Base-by-base conservation (phyloP, 37 sponge, comb jelly and placozoan species). In the Dysidea cf. avara region DNA sequence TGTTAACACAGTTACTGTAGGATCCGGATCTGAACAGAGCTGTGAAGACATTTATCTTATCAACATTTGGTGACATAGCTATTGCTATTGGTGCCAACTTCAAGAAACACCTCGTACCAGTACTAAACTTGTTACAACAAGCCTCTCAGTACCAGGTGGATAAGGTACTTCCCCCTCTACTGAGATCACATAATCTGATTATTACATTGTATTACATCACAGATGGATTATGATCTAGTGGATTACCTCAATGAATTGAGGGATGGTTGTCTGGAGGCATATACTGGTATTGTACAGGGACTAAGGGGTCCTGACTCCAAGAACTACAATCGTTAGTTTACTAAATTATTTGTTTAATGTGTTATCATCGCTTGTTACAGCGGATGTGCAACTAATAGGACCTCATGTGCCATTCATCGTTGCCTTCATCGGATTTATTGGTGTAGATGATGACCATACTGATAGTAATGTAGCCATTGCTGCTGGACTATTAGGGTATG, bases 241-340 rank as follows among this genome's bases (percentile, higher is more conserved):
- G 91, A 95, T 31, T 99, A 99, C 54, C 66, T 89, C 28, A 95
- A 89, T 79, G 88, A 90, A 47, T 66, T 99, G 40, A 76, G 99
- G 12, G 96, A 99, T 39, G 85, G 91, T n/a, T 96, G 94, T 46
- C 63, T 99, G 37, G 99, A 99, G 58, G 96, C 93, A 55, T 99
- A 99, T 67, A 92, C 91, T 72, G 99, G 99, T 26, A 99, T 99
- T 29, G 54, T 92, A 7, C 96, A 95, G 59, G 96, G 94, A 31
- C 82, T 99, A 28, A 93, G 87, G 61, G 93, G 88, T 39, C 82
- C 77, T 7, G 68, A 72, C 5, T 67, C 72, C 7, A 53, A 61
- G 0, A 38, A 68, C 31, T 33, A 60, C 14, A 54, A 61, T 46
- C 48, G 72, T 66, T 50, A 16, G 57, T 29, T 16, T 57, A 2